Evolutionary conservation across 1,140 invertebrate species (phyloP), one percentile per base, ranked within the genome.

Genomic region (Macrobrachium nipponense): DNA sequence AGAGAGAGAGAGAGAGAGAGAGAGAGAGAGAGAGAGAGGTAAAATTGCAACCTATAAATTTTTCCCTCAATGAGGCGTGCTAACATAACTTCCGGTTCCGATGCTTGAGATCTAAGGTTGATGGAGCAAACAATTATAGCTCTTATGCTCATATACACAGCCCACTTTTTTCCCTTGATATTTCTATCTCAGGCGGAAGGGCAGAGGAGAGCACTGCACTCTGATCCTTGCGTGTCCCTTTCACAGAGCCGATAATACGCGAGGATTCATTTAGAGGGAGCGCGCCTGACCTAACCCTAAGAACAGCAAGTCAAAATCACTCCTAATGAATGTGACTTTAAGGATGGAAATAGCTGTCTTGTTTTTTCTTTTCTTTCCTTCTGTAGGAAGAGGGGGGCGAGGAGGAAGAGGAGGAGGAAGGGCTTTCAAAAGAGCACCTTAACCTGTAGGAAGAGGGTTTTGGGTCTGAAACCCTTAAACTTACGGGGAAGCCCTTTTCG

Each of bases 41-140:
- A 86, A 86, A 86, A 86, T 80, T 86, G 84, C 78, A 80, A 75
- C 44, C 61, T 58, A 80, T 86, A 86, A 86, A 80, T 86, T 62
- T 43, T 27, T 44, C 20, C 72, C 72, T 80, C 84, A 86, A 86
- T 86, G 84, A 86, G 84, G 77, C 84, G 78, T 80, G 78, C 68
- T 86, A 86, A 75, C 84, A 80, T 86, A 86, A 86, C 84, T 86
- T 86, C 84, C 84, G 76, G 83, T 86, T 80, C 84, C 84, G 84
- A 86, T 86, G 84, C 78, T 80, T 75, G 84, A 86, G 78, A 80
- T 75, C 64, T 36, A 23, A 66, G 59, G 77, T 51, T 75, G 18
- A 20, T 12, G 76, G 27, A 73, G 78, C 76, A 79, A 80, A 80
- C 84, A 75, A 86, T 86, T 86, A 86, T 80, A 62, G 84, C 68